phyloP scores from a whole-genome alignment of 2,888 invertebrate genomes.

The Keiferia lycopersicella region DNA sequence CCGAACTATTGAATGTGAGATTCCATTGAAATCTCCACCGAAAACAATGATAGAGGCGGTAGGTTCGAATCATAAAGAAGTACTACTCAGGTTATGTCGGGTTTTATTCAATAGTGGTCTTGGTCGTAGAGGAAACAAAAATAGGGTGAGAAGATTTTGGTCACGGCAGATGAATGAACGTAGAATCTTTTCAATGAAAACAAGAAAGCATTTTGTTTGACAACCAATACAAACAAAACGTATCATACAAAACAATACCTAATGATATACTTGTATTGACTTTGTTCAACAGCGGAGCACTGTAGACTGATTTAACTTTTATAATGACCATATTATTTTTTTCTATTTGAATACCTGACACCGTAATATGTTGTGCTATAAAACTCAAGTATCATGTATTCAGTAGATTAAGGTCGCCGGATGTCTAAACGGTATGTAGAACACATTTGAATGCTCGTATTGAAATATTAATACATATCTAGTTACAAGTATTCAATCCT shows the following conservation, averaged over 20 bases:
- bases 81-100: not conserved
- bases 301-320: too few relatives aligned
- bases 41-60: slow-evolving; percentile 7
- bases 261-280: too few relatives aligned
- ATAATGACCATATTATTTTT: too few relatives aligned
- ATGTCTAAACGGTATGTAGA: slow-evolving; percentile 55
- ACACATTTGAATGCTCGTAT: slow-evolving; percentile 55
- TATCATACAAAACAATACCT: too few relatives aligned
- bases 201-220: too few relatives aligned
- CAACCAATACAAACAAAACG: too few relatives aligned
- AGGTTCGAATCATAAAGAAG: not conserved
- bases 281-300: too few relatives aligned
- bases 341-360: not conserved
- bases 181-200: not conserved
- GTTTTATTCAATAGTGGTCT: not conserved
- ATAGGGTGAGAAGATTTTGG: not conserved
- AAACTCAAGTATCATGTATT: not conserved
- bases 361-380: slow-evolving; percentile 1
- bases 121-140: not conserved
- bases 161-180: not conserved
- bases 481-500: not conserved
- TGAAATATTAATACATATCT: slow-evolving; percentile 27
- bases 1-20: slow-evolving; percentile 12
- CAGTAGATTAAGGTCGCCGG: slow-evolving; percentile 56
- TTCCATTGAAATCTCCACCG: not conserved